Conservation (phyloP, 2,113 vertebrate species). For the Melanerpes aurifrons region DNA sequence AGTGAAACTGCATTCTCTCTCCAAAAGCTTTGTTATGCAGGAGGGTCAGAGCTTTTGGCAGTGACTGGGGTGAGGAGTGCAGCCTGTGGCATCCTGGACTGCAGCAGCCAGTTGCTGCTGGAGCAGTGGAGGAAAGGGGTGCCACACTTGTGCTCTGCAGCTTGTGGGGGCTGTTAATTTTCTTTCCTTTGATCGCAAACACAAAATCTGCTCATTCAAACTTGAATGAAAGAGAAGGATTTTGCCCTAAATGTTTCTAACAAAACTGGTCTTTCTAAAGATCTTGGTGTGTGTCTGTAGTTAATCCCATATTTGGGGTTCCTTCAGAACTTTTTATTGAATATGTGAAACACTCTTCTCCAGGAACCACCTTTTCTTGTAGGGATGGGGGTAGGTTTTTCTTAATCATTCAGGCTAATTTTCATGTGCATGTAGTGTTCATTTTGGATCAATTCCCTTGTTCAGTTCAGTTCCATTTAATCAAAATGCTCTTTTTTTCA, state of each 20-base stretch:
- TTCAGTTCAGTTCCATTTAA: neutral
- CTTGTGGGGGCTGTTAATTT: neutral
- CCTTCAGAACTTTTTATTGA: neutral
- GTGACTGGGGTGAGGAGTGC: neutral
- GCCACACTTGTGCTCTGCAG: neutral
- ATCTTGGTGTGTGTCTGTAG: neutral
- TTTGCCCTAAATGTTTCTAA: neutral
- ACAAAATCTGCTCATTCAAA: neutral
- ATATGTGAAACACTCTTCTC: neutral
- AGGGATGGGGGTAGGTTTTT: neutral
- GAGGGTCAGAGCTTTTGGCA: neutral
- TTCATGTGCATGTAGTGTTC: neutral
- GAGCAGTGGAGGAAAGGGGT: rapidly evolving
- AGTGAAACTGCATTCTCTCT: neutral
- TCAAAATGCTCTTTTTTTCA: neutral
- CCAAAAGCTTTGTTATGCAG: neutral
- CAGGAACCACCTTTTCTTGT: neutral
- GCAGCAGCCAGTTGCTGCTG: neutral
- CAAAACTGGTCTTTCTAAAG: neutral
- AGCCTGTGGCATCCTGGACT: neutral
- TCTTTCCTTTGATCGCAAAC: neutral
- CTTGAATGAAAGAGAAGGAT: neutral
- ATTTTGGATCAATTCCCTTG: neutral
- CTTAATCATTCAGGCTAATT: neutral
- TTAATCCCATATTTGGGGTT: neutral